Conservation (phyloP, 2,113 vertebrate genomes). For the Heterotis niloticus region DNA sequence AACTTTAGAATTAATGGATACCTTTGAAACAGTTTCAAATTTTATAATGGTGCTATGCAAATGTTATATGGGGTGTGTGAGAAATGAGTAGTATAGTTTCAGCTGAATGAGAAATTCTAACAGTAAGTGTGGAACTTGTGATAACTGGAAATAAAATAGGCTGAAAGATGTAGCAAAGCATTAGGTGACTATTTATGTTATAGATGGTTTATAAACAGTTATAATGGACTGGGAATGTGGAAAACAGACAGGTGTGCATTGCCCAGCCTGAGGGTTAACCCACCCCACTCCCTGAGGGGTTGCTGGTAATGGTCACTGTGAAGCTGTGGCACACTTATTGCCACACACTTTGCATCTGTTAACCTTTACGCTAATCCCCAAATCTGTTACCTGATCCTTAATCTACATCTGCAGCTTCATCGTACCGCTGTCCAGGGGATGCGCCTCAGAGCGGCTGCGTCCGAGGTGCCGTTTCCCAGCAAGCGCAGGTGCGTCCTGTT, state of each 20-base stretch:
- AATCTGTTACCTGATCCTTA: constrained; percentile 14
- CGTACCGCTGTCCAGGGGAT: too few species aligned
- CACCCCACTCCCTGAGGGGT: neutral
- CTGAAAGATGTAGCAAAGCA: neutral
- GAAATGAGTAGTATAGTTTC: too few species aligned
- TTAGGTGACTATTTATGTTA: neutral
- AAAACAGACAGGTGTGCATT: too few species aligned
- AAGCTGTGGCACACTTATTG: neutral
- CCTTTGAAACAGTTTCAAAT: too few species aligned
- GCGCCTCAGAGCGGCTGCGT: neutral
- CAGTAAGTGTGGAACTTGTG: too few species aligned
- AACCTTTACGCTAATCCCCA: constrained; percentile 17
- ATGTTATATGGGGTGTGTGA: too few species aligned
- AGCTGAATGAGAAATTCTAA: too few species aligned
- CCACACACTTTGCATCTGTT: neutral
- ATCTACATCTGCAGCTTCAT: neutral
- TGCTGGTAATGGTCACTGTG: neutral
- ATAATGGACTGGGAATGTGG: too few species aligned
- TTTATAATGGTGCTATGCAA: too few species aligned
- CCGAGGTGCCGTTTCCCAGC: neutral
- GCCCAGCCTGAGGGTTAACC: neutral
- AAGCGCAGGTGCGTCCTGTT: neutral
- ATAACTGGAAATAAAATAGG: neutral
- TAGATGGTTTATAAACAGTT: neutral
- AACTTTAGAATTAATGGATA: too few species aligned